A percentile compares a stretch with the other conserved stretches of the same genome.
Evolutionary conservation across 2,113 vertebrate genomes (phyloP).

Genomic region (Phalacrocorax brasilianus): DNA sequence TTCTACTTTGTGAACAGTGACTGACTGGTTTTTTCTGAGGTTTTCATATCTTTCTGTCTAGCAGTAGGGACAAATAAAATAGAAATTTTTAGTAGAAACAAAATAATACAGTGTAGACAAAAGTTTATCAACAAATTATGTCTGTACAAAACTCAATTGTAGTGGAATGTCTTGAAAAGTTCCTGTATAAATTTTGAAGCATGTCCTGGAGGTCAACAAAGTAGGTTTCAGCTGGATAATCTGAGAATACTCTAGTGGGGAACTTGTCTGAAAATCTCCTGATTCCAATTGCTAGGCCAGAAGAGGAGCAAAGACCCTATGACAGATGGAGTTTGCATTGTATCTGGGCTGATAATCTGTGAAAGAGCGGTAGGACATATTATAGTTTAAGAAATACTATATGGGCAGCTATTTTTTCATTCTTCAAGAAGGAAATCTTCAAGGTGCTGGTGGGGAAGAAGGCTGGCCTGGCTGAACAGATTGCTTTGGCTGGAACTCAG

Average conservation of each 20-base stretch:
- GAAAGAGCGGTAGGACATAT: neutral
- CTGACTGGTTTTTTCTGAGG: neutral
- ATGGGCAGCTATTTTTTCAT: neutral
- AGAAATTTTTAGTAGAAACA: neutral
- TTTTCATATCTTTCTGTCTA: neutral
- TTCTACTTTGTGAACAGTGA: neutral
- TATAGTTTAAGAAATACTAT: neutral
- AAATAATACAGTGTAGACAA: neutral
- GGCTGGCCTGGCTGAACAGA: too few relatives aligned
- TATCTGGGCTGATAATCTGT: neutral
- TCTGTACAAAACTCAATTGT: neutral
- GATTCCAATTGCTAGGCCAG: neutral
- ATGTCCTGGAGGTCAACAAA: neutral
- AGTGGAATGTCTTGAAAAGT: neutral
- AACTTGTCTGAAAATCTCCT: neutral
- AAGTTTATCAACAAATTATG: neutral
- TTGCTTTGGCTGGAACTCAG: too few relatives aligned
- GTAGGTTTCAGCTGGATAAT: neutral
- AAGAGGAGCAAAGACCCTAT: neutral
- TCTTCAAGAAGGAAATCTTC: neutral
- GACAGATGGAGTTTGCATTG: neutral
- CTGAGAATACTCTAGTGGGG: neutral
- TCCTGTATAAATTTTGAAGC: neutral
- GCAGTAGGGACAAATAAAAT: neutral
- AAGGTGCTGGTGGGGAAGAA: too few relatives aligned